Percentiles rank a stretch among this genome's conserved stretches.
phyloP scores from a whole-genome alignment of 2,797 vertebrate species.

The Babyrousa celebensis region DNA sequence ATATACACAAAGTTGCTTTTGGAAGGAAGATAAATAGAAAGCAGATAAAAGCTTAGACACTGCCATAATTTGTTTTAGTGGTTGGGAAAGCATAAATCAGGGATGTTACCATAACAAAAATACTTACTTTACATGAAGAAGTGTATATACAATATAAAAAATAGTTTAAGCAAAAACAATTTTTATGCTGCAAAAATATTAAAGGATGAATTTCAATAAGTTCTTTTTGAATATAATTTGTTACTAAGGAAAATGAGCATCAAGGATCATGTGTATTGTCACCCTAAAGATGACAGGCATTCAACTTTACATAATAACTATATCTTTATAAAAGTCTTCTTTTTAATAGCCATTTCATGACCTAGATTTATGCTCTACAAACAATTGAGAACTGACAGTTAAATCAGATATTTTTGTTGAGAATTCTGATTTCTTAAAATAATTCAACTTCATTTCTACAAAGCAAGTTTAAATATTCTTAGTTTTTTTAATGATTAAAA shows the following conservation, averaged over 20 bases:
- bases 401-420: conserved; percentile 30
- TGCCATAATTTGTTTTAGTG: conserved; percentile 12
- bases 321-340: conserved; percentile 61
- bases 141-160: background rate
- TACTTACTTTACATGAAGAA: background rate
- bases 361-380: conserved; percentile 75
- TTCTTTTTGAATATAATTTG: conserved; percentile 18
- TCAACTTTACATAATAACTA: conserved; percentile 67
- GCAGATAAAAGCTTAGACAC: background rate
- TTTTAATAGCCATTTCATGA: conserved; percentile 43
- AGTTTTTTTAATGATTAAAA: conserved; percentile 65
- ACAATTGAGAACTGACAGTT: conserved; percentile 66
- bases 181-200: conserved; percentile 17
- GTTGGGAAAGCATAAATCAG: background rate
- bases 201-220: conserved; percentile 20
- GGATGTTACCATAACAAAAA: background rate
- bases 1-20: background rate
- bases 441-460: conserved; percentile 50
- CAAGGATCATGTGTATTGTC: conserved; percentile 28
- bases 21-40: background rate
- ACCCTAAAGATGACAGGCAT: conserved; percentile 42
- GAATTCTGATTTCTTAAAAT: conserved; percentile 19
- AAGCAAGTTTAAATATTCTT: conserved; percentile 71
- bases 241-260: conserved; percentile 32
- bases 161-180: conserved; percentile 17